Evolutionary conservation across 2,113 vertebrate genomes (phyloP).

Genomic region (Pterocles burchelli): DNA sequence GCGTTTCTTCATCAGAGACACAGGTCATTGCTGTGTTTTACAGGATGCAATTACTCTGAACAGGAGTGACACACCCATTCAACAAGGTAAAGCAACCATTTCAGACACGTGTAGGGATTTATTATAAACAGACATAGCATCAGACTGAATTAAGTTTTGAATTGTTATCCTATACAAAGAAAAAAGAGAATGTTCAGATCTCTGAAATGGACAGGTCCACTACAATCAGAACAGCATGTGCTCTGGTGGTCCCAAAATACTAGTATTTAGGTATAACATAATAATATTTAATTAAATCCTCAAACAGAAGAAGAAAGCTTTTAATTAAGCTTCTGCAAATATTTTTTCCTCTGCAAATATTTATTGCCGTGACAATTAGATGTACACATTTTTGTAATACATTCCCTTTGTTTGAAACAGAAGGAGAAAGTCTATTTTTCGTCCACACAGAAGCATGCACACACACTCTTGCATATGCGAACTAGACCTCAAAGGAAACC

Average conservation of each 20-base stretch:
- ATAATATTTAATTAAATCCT: neutral
- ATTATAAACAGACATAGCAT: neutral
- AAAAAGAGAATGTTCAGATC: neutral
- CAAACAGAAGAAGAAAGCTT: neutral
- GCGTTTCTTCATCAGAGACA: neutral
- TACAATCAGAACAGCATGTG: neutral
- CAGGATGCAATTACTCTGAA: neutral
- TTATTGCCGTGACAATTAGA: neutral
- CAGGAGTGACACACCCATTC: neutral
- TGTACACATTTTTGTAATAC: neutral
- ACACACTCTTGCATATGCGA: rapidly evolving
- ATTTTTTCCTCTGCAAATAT: neutral
- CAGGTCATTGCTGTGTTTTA: neutral
- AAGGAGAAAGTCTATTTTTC: neutral
- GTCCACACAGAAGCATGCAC: no score
- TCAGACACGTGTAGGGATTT: neutral
- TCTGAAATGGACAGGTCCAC: neutral
- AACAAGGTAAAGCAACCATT: neutral
- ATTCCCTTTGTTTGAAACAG: neutral
- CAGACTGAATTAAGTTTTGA: neutral
- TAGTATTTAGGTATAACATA: neutral
- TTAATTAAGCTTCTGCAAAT: neutral
- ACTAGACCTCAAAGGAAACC: neutral
- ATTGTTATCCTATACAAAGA: neutral
- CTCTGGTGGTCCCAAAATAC: neutral